Evolutionary conservation across 35 echinoderm and acorn worm species (phyloP).

Genomic region (Lytechinus variegatus): DNA sequence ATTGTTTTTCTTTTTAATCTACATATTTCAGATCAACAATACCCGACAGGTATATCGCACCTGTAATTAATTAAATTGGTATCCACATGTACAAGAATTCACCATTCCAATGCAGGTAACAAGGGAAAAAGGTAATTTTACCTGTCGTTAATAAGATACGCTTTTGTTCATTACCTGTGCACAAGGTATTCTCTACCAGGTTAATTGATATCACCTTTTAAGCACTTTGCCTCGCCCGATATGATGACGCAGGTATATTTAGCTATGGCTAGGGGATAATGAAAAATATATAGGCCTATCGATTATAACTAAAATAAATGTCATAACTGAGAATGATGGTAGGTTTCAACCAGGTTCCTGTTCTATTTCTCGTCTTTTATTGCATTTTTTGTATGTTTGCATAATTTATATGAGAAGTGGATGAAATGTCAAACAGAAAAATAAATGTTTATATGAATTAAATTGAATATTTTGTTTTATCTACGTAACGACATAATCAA

Average conservation of each 20-base stretch:
- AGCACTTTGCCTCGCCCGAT: background rate
- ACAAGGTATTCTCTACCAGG: background rate
- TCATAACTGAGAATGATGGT: background rate
- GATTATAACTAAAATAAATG: background rate
- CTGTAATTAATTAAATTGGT: background rate
- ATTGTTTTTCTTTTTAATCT: too few relatives aligned
- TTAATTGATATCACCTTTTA: conserved; percentile 20
- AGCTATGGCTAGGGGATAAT: background rate
- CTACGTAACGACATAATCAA: too few relatives aligned
- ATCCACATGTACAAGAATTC: background rate
- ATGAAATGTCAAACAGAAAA: too few relatives aligned
- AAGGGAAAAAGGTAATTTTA: background rate
- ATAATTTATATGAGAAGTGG: too few relatives aligned
- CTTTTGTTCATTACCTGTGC: background rate
- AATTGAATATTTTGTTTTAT: too few relatives aligned
- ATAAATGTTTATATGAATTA: too few relatives aligned
- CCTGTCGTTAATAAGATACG: background rate
- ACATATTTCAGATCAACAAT: too few relatives aligned
- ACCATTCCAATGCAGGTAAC: background rate
- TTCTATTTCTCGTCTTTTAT: too few relatives aligned
- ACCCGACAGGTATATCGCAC: background rate
- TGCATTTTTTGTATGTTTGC: too few relatives aligned
- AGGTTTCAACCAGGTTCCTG: background rate
- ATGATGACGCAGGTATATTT: background rate
- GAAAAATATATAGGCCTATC: background rate